A percentile compares a stretch with the other conserved stretches of the same genome.
Conservation (phyloP, 1,140 invertebrate species). For the Drosophila watanabei region DNA sequence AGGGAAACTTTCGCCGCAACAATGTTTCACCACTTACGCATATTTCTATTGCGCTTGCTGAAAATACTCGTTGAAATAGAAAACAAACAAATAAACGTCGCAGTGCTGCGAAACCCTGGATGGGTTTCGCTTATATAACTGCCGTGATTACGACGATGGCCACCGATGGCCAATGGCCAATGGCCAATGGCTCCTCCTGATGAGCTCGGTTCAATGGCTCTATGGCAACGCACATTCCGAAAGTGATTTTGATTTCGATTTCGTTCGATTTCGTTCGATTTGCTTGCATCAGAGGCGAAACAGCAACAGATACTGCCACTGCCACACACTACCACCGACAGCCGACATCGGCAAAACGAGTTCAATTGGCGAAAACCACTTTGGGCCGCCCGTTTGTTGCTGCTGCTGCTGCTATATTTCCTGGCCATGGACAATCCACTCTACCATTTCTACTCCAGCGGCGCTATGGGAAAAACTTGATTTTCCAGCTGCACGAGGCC, state of each 20-base stretch:
- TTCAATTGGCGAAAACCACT: conserved; percentile 66
- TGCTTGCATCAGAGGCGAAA: conserved; percentile 45
- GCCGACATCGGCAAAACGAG: conserved; percentile 32
- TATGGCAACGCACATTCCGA: conserved; percentile 54
- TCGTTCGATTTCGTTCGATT: conserved; percentile 51
- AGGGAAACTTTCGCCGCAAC: conserved; percentile 61
- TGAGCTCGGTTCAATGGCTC: conserved; percentile 59
- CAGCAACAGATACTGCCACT: conserved; percentile 14
- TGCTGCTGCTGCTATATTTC: conserved; percentile 42
- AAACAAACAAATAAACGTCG: conserved; percentile 52
- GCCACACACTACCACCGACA: no score
- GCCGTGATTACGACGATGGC: conserved; percentile 14
- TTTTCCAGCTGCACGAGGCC: conserved; percentile 45
- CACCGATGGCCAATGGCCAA: conserved; percentile 18
- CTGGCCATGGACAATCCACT: conserved; percentile 39
- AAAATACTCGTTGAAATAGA: conserved; percentile 25
- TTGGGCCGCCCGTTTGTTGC: conserved; percentile 26
- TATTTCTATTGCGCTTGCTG: conserved; percentile 42
- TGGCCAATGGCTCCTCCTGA: conserved; percentile 48
- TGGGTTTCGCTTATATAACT: conserved; percentile 51
- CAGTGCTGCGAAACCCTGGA: conserved; percentile 28
- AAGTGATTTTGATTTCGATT: conserved; percentile 66
- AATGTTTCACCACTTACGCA: conserved; percentile 59
- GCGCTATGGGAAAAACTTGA: conserved; percentile 52
- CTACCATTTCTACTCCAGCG: background rate